Conservation (phyloP, 2,888 invertebrate species). For the Tipula helvola region DNA sequence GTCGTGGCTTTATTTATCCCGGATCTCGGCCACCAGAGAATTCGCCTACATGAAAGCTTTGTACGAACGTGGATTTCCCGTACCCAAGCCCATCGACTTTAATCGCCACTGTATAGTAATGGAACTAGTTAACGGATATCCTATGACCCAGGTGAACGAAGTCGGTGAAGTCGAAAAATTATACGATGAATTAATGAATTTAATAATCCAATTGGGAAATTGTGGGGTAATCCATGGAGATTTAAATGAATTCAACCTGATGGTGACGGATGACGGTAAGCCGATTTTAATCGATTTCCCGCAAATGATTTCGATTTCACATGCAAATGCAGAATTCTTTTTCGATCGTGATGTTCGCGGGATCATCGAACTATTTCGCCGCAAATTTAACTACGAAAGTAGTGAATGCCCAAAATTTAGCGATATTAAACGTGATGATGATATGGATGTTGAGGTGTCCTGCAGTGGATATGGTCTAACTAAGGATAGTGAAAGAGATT, state of each 20-base stretch:
- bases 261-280: slow-evolving; percentile 67
- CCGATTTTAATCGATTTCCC: slow-evolving; percentile 95
- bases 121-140: slow-evolving; percentile 77
- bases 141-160: slow-evolving; percentile 58
- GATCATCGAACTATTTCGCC: slow-evolving; percentile 79
- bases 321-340: slow-evolving; percentile 79
- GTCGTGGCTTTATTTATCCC: slow-evolving; percentile 93
- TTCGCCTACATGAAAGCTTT: slow-evolving; percentile 96
- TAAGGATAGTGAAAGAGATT: slow-evolving; percentile 63
- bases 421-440: slow-evolving; percentile 64
- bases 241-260: slow-evolving; percentile 98
- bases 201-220: slow-evolving; percentile 81
- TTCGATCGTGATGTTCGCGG: slow-evolving; percentile 94
- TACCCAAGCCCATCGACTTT: slow-evolving; percentile 88
- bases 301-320: slow-evolving; percentile 95
- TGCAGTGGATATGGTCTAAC: slow-evolving; percentile 91
- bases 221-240: slow-evolving; percentile 97
- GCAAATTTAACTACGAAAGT: slow-evolving; percentile 81
- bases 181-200: slow-evolving; percentile 88
- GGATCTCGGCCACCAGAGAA: slow-evolving; percentile 94
- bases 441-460: slow-evolving; percentile 75
- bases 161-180: slow-evolving; percentile 58
- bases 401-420: slow-evolving; percentile 62
- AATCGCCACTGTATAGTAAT: slow-evolving; percentile 94
- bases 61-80: slow-evolving; percentile 80